These are phyloP conservation scores for Tolypeutes matacus DNA, from an alignment of 2,797 vertebrate genomes.

Conservation along the genomic window DNA sequence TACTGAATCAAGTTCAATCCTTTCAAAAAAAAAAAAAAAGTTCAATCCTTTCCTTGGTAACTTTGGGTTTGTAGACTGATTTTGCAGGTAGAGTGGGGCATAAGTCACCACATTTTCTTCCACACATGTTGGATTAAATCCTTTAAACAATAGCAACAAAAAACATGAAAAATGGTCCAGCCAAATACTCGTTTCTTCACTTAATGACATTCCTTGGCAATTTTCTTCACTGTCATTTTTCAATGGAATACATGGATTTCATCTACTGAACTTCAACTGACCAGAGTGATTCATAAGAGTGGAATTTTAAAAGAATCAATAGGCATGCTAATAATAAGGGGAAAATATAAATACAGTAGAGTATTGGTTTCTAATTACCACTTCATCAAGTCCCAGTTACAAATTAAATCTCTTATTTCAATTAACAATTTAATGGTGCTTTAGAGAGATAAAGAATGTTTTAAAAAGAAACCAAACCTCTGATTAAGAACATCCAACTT, in stretches of 20 bases:
- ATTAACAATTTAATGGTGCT: slow-evolving; percentile 71
- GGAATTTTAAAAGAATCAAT: slow-evolving; percentile 51
- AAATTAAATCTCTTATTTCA: slow-evolving; percentile 72
- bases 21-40: too few relatives aligned
- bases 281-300: slow-evolving; percentile 12
- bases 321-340: slow-evolving; percentile 44
- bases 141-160: slow-evolving; percentile 51
- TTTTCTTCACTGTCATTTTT: slow-evolving; percentile 67
- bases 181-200: slow-evolving; percentile 53
- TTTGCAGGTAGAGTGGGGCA: not conserved
- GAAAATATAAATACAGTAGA: slow-evolving; percentile 2
- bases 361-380: slow-evolving; percentile 66
- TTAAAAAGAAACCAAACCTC: slow-evolving; percentile 53
- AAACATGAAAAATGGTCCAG: slow-evolving; percentile 15
- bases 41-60: not conserved
- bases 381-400: slow-evolving; percentile 56
- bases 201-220: slow-evolving; percentile 51
- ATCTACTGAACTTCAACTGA: slow-evolving; percentile 60
- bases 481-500: slow-evolving; percentile 46
- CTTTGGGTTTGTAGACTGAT: not conserved
- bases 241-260: slow-evolving; percentile 62
- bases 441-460: slow-evolving; percentile 66
- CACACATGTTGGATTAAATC: not conserved
- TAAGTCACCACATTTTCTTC: slow-evolving; percentile 18
- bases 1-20: slow-evolving; percentile 3